A percentile compares a stretch with the other conserved stretches of the same genome.
These are phyloP conservation scores for Caenorhabditis virilis DNA, from an alignment of 2,888 invertebrate genomes.

Conservation along the genomic window DNA sequence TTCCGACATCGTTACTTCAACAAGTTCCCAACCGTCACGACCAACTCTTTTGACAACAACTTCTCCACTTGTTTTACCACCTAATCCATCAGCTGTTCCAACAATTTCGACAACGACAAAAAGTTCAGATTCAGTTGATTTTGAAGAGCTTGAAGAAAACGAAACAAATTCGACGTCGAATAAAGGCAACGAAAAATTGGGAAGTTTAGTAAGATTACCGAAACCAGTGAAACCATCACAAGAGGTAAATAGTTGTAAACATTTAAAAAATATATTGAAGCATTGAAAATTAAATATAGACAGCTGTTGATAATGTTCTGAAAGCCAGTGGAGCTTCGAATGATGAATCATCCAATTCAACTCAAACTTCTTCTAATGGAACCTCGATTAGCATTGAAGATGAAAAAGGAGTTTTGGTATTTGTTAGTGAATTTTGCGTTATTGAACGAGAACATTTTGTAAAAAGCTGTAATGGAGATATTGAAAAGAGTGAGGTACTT, in stretches of 20 bases:
- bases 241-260: conserved; percentile 12
- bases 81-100: neutral
- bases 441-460: conserved; percentile 48
- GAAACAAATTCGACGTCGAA: conserved; percentile 7
- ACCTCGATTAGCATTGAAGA: conserved; percentile 14
- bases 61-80: conserved; percentile 19
- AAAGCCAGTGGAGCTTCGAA: neutral
- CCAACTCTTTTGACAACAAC: conserved; percentile 6
- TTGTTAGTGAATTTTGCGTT: conserved; percentile 52
- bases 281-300: too few relatives aligned
- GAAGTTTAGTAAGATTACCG: conserved; percentile 32
- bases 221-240: conserved; percentile 21
- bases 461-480: conserved; percentile 42
- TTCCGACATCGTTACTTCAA: conserved; percentile 3
- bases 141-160: conserved; percentile 6
- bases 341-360: too few relatives aligned
- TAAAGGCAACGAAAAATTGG: conserved; percentile 16
- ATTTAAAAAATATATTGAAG: too few relatives aligned
- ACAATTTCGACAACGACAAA: conserved; percentile 7
- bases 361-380: too few relatives aligned
- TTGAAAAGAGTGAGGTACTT: conserved; percentile 33
- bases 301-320: neutral
- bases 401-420: conserved; percentile 47
- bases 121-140: conserved; percentile 8
- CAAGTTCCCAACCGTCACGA: neutral